Conservation (phyloP, 2,888 invertebrate genomes). For the Ferrisia virgata region DNA sequence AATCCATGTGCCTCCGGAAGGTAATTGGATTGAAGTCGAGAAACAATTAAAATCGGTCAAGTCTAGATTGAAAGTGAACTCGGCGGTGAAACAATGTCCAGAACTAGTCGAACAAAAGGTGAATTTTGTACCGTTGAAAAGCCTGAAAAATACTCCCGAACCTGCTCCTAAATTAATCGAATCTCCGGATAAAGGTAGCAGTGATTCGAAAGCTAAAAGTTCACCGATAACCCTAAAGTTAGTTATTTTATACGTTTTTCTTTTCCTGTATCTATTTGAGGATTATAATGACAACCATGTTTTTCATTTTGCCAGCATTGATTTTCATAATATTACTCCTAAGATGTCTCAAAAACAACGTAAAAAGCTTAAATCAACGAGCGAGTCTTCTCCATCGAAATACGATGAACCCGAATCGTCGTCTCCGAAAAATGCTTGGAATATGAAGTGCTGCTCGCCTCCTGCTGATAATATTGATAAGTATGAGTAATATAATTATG, state of each 20-base stretch:
- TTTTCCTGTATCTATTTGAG: too few species aligned
- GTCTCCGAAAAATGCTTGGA: neutral
- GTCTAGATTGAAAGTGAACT: slow-evolving; percentile 20
- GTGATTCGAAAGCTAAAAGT: neutral
- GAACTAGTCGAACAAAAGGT: slow-evolving; percentile 25
- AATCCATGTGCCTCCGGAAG: neutral
- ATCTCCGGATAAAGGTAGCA: neutral
- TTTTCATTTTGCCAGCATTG: neutral
- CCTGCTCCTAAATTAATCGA: neutral
- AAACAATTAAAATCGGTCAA: slow-evolving; percentile 26
- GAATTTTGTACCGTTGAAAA: neutral
- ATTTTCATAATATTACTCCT: slow-evolving; percentile 16
- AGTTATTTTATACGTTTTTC: too few species aligned
- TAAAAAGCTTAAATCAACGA: neutral
- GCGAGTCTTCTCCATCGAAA: neutral
- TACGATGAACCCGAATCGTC: neutral
- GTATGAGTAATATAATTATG: neutral
- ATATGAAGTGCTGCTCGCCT: neutral
- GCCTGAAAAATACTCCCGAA: neutral
- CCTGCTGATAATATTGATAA: neutral
- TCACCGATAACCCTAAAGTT: neutral
- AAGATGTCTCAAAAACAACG: slow-evolving; percentile 19
- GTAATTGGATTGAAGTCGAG: slow-evolving; percentile 12
- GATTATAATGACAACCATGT: neutral
- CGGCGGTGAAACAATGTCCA: neutral